Evolutionary conservation across 2,113 vertebrate species (phyloP), one percentile per base, ranked within the genome.

Genomic region (Rhombomys opimus): DNA sequence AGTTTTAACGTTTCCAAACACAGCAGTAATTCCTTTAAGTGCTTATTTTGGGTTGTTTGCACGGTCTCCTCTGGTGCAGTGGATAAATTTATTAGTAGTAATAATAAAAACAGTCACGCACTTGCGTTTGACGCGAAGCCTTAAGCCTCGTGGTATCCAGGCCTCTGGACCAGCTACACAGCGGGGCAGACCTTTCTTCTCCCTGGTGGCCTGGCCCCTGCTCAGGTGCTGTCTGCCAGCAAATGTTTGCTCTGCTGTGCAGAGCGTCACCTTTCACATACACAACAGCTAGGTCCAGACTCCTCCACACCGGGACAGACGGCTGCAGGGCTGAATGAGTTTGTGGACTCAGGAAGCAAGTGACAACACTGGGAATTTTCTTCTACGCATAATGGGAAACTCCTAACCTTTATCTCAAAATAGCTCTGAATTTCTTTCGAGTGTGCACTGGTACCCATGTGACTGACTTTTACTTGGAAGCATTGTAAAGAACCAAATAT

Each of bases 61-160:
- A 68, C 20, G 78, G 38, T 89, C 87, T 95, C 46, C 88, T 88
- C n/a, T 38, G 90, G 86, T 82, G 52, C 91, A 94, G 82, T 93
- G 93, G 94, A 94, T 96, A 65, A 23, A 93, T 93, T 84, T 96
- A 73, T 75, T 93, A 92, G 23, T 90, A 46, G 25, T 61, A 93
- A 94, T 90, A 96, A 97, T 82, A 86, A 95, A 94, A 95, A 87
- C 88, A 95, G 93, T 87, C 90, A 92, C 81, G 59, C 96, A 85
- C 93, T 95, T 95, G 70, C 54, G 50, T 93, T 93, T 77, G 41
- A 95, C 80, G 61, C 78, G 72, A 76, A 59, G 67, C 52, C 76
- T 93, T 91, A 91, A 78, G 59, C 87, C 77, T 87, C 87, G 77
- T 87, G 72, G 54, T 76, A 41, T 50, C 73, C 22, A 92, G 88